Conservation (phyloP, 1,140 invertebrate species). For the Carcinoscorpius rotundicauda region DNA sequence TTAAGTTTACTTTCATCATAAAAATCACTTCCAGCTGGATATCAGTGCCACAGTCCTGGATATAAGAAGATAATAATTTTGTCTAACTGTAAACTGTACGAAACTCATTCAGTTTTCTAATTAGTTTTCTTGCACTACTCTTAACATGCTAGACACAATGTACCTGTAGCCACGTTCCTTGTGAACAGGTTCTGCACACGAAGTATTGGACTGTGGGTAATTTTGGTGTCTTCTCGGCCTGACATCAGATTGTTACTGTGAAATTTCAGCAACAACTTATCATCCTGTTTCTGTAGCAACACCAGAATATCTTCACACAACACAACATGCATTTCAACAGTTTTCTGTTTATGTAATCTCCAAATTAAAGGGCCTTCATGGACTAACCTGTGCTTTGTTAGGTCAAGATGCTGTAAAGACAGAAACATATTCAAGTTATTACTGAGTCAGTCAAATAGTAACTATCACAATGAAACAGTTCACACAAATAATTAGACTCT, state of each 20-base stretch:
- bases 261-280: conserved; percentile 68
- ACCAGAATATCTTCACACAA: conserved; percentile 76
- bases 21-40: no score
- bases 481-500: no score
- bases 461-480: no score
- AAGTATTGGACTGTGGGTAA: conserved; percentile 54
- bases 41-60: no score
- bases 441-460: no score
- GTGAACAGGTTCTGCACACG: conserved; percentile 51
- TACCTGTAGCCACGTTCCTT: conserved; percentile 55
- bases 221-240: conserved; percentile 38
- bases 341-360: conserved; percentile 53
- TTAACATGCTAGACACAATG: no score
- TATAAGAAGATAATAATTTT: no score
- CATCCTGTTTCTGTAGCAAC: conserved; percentile 71
- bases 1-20: no score
- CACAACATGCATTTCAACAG: conserved; percentile 70
- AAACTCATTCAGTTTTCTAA: no score
- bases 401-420: conserved; percentile 47
- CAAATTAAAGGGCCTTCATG: conserved; percentile 69
- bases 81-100: no score
- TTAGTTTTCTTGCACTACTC: no score
- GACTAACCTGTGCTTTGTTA: conserved; percentile 65
- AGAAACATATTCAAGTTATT: not conserved
- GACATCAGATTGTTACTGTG: conserved; percentile 39